A percentile compares a stretch with the other conserved stretches of the same genome.
Evolutionary conservation across 2,113 vertebrate species (phyloP).

Genomic region (Hippolais icterina): DNA sequence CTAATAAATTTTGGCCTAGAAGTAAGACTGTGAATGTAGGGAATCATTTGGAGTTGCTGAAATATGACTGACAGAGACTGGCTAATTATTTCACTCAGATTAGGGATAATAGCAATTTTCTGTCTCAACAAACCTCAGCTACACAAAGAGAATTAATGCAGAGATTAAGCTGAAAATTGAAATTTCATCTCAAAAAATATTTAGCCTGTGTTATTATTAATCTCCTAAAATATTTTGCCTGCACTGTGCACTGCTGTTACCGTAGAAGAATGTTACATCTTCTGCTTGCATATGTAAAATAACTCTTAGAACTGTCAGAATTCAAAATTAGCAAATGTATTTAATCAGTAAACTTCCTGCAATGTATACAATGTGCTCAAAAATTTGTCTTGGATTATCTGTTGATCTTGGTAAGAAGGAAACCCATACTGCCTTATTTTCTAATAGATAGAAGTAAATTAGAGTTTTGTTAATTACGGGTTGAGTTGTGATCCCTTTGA

Average conservation of each 20-base stretch:
- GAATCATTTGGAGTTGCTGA: neutral
- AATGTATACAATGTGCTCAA: neutral
- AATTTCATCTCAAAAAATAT: neutral
- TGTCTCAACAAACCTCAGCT: neutral
- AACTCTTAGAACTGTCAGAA: neutral
- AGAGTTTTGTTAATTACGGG: neutral
- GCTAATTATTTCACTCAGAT: neutral
- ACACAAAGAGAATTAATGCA: neutral
- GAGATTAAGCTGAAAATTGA: neutral
- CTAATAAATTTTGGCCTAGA: neutral
- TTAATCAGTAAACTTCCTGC: neutral
- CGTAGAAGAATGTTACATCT: neutral
- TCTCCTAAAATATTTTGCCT: neutral
- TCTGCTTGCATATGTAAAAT: neutral
- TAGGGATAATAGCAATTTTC: neutral
- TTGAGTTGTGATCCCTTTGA: neutral
- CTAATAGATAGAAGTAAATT: neutral
- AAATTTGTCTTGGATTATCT: neutral
- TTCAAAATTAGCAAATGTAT: neutral
- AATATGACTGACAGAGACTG: neutral
- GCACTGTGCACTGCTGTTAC: neutral
- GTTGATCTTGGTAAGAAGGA: neutral
- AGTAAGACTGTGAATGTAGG: neutral
- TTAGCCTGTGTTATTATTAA: neutral
- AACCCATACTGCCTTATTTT: neutral